phyloP scores from a whole-genome alignment of 2,888 invertebrate genomes.

The Mechanitis mazaeus region DNA sequence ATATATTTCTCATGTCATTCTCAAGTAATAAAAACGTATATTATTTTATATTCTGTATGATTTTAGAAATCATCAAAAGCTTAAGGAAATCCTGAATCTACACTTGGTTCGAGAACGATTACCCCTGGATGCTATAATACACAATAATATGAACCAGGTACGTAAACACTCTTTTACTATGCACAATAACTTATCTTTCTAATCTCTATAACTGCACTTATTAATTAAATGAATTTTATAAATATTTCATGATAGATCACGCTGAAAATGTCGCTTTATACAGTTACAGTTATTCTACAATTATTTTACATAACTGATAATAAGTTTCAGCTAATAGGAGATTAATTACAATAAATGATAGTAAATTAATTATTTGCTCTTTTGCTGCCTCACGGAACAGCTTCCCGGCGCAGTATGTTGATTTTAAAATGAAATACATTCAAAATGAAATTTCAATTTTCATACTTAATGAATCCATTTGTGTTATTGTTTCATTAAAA shows the following conservation, averaged over 20 bases:
- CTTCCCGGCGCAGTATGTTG: constrained; percentile 28
- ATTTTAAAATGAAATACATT: constrained; percentile 14
- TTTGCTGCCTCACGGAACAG: constrained; percentile 28
- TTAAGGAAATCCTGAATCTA: constrained; percentile 86
- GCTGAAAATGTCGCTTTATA: neutral
- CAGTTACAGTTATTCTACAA: neutral
- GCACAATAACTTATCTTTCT: neutral
- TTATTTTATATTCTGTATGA: neutral
- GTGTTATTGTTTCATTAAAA: constrained; percentile 12
- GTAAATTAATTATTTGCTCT: constrained; percentile 18
- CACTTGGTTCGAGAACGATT: constrained; percentile 88
- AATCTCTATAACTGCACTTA: neutral
- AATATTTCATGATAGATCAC: neutral
- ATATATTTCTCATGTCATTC: too few relatives aligned
- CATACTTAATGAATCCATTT: constrained; percentile 15
- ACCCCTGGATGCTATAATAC: constrained; percentile 84
- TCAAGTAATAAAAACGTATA: neutral
- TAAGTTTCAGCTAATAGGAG: neutral
- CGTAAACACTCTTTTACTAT: constrained; percentile 28
- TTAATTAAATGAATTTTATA: neutral
- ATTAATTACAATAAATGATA: constrained; percentile 1
- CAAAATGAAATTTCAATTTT: constrained; percentile 16
- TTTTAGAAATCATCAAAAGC: constrained; percentile 79
- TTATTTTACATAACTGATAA: neutral
- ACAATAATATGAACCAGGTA: constrained; percentile 83